These are phyloP conservation scores for Ammodytes dubius DNA, from an alignment of 2,113 vertebrate species.

Conservation along the genomic window DNA sequence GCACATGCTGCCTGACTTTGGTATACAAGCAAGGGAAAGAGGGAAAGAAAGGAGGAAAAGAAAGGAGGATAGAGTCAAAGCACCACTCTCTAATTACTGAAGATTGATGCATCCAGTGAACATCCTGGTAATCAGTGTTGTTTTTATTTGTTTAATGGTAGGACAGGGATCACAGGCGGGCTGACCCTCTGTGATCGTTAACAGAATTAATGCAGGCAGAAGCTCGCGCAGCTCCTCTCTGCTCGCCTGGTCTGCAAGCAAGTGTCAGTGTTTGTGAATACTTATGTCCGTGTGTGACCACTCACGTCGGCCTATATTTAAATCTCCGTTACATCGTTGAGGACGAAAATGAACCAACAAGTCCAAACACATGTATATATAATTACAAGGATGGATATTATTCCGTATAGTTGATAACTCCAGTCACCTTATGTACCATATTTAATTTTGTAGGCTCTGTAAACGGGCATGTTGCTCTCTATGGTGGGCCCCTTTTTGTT, in stretches of 20 bases:
- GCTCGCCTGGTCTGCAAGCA: constrained; percentile 46
- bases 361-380: constrained; percentile 46
- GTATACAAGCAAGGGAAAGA: constrained; percentile 55
- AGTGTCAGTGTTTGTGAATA: constrained; percentile 55
- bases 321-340: constrained; percentile 57
- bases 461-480: too few species aligned
- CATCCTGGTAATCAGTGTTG: constrained; percentile 83
- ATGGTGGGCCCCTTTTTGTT: too few species aligned
- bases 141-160: constrained; percentile 83
- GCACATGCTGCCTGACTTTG: constrained; percentile 53
- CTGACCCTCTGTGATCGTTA: constrained; percentile 83
- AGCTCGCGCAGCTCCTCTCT: constrained; percentile 50
- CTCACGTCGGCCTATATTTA: constrained; percentile 34
- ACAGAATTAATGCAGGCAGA: constrained; percentile 74
- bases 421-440: background rate
- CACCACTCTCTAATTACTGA: constrained; percentile 75
- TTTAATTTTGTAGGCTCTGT: constrained; percentile 14
- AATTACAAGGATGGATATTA: constrained; percentile 35
- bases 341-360: constrained; percentile 44
- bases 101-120: constrained; percentile 80
- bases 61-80: constrained; percentile 71
- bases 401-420: constrained; percentile 3
- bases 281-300: constrained; percentile 12
- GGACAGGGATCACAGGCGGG: constrained; percentile 76
- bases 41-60: constrained; percentile 46